A percentile compares a stretch with the other conserved stretches of the same genome.
phyloP scores from a whole-genome alignment of 1,140 invertebrate species.

The Agrypnia vestita region DNA sequence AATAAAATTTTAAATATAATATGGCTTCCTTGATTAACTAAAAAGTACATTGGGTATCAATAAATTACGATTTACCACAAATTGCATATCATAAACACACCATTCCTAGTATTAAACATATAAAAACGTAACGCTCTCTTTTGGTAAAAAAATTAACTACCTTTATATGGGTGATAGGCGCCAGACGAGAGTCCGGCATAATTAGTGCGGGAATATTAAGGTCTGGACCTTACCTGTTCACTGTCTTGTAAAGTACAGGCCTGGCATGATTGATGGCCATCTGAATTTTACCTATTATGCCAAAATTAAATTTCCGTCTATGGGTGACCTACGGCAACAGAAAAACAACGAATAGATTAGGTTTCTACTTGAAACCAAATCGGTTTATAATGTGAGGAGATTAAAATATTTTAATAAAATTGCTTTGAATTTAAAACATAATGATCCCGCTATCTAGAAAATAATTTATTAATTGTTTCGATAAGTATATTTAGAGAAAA shows the following conservation, averaged over 20 bases:
- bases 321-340: conserved; percentile 14
- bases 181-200: conserved; percentile 32
- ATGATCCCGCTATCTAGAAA: neutral
- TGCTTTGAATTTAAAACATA: neutral
- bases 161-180: conserved; percentile 11
- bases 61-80: conserved; percentile 8
- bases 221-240: conserved; percentile 35
- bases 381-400: conserved; percentile 19
- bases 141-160: conserved; percentile 12
- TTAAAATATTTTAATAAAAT: neutral
- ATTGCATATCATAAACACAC: neutral
- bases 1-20: no score
- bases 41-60: conserved; percentile 5
- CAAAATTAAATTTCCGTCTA: conserved; percentile 31
- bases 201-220: conserved; percentile 4
- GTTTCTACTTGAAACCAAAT: conserved; percentile 5
- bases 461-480: neutral
- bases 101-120: conserved; percentile 1
- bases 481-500: no score
- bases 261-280: conserved; percentile 15
- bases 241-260: conserved; percentile 27
- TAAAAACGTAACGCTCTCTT: neutral
- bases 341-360: conserved; percentile 24
- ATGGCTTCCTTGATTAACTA: conserved; percentile 3
- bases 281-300: conserved; percentile 40